A percentile compares a stretch with the other conserved stretches of the same genome.
These are phyloP conservation scores for Hololepta plana DNA, from an alignment of 2,888 invertebrate genomes.

Conservation along the genomic window DNA sequence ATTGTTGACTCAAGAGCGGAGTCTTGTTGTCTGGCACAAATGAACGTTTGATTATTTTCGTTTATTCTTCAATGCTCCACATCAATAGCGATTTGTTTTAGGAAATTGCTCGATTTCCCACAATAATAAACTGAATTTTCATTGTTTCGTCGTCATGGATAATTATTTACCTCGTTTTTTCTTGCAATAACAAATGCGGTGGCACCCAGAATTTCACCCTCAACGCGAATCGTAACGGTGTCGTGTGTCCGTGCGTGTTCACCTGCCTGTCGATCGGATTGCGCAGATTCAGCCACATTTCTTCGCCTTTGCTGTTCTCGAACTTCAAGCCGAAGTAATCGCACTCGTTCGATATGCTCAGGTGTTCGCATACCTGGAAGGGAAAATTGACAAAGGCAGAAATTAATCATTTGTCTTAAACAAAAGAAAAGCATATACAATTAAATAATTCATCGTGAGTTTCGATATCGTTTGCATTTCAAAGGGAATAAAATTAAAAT, in stretches of 20 bases:
- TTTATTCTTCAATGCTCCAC: no score
- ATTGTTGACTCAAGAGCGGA: no score
- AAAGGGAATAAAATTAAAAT: no score
- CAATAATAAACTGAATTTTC: neutral
- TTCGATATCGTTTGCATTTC: no score
- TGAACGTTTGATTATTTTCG: no score
- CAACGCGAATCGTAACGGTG: conserved; percentile 46
- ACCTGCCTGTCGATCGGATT: conserved; percentile 65
- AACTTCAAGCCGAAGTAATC: conserved; percentile 80
- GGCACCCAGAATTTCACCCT: conserved; percentile 85
- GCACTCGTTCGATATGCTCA: conserved; percentile 67
- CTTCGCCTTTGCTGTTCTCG: conserved; percentile 38
- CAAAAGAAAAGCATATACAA: no score
- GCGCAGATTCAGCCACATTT: conserved; percentile 72
- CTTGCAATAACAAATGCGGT: conserved; percentile 70
- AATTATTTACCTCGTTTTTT: conserved; percentile 48
- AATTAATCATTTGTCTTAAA: neutral
- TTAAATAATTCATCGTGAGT: no score
- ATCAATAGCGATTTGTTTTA: no score
- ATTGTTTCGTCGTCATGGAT: neutral
- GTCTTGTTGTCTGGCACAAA: no score
- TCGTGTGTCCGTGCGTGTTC: conserved; percentile 32
- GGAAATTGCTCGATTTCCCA: neutral
- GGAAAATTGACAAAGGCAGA: no score
- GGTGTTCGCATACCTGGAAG: conserved; percentile 61